phyloP scores from a whole-genome alignment of 1,140 invertebrate species.

The Aphis gossypii region DNA sequence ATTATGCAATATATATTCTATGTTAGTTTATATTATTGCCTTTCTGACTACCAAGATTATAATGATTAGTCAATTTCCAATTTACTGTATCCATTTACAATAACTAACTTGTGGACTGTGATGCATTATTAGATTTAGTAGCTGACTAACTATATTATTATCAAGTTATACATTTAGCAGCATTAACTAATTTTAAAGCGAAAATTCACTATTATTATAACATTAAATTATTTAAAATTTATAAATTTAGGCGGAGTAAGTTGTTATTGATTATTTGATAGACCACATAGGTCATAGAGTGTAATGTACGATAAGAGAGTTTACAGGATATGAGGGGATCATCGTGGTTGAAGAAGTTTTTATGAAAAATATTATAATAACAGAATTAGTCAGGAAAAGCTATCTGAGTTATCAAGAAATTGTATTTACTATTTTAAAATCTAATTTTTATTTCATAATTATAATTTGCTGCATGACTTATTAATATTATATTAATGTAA shows the following conservation, averaged over 20 bases:
- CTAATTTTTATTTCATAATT: too few relatives aligned
- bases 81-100: neutral
- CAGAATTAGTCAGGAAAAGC: neutral
- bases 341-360: too few relatives aligned
- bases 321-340: too few relatives aligned
- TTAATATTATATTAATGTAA: too few relatives aligned
- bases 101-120: neutral
- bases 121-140: conserved; percentile 10
- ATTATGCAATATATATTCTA: neutral
- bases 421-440: too few relatives aligned
- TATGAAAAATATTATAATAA: neutral
- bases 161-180: neutral
- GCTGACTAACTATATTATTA: neutral
- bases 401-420: too few relatives aligned
- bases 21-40: neutral
- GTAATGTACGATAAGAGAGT: too few relatives aligned
- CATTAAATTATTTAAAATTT: too few relatives aligned
- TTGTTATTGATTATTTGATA: too few relatives aligned
- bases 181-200: neutral
- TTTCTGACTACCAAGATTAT: neutral
- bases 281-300: too few relatives aligned
- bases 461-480: too few relatives aligned
- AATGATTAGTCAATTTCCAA: neutral
- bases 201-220: neutral
- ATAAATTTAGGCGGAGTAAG: too few relatives aligned